Evolutionary conservation across 2,888 invertebrate species (phyloP).

Genomic region (Cinara cedri): DNA sequence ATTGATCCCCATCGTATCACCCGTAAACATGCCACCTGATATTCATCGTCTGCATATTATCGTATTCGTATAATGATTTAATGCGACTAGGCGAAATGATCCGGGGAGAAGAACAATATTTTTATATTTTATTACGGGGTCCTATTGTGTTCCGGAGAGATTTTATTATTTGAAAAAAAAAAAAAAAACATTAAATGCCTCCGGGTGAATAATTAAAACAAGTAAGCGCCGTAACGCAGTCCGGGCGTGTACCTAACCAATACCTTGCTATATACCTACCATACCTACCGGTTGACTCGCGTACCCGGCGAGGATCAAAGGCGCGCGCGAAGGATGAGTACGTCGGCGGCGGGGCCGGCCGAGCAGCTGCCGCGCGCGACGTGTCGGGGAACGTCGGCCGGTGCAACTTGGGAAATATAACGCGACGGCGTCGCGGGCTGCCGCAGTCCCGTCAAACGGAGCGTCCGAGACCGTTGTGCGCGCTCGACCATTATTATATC

Average conservation of each 20-base stretch:
- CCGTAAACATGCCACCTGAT: too few relatives aligned
- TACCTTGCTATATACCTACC: not conserved
- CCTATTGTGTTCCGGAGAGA: too few relatives aligned
- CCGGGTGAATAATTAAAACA: not conserved
- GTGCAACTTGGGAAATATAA: conserved; percentile 49
- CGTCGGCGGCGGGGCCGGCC: conserved; percentile 9
- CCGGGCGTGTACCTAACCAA: not conserved
- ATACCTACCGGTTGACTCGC: not conserved
- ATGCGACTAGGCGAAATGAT: too few relatives aligned
- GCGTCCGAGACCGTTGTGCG: conserved; percentile 26
- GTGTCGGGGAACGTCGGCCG: conserved; percentile 27
- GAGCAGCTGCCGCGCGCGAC: conserved; percentile 15
- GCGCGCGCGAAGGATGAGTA: conserved; percentile 5
- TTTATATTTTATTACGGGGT: not conserved
- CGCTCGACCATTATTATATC: too few relatives aligned
- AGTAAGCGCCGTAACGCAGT: not conserved
- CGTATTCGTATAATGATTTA: too few relatives aligned
- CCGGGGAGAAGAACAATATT: not conserved
- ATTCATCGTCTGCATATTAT: too few relatives aligned
- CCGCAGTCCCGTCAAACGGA: conserved; percentile 24
- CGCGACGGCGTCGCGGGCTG: conserved; percentile 37
- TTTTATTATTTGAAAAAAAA: too few relatives aligned
- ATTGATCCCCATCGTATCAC: too few relatives aligned
- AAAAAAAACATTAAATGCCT: not conserved
- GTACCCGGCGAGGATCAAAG: conserved; percentile 11